phyloP scores from a whole-genome alignment of 2,888 invertebrate genomes.

The Caenorhabditis japonica region DNA sequence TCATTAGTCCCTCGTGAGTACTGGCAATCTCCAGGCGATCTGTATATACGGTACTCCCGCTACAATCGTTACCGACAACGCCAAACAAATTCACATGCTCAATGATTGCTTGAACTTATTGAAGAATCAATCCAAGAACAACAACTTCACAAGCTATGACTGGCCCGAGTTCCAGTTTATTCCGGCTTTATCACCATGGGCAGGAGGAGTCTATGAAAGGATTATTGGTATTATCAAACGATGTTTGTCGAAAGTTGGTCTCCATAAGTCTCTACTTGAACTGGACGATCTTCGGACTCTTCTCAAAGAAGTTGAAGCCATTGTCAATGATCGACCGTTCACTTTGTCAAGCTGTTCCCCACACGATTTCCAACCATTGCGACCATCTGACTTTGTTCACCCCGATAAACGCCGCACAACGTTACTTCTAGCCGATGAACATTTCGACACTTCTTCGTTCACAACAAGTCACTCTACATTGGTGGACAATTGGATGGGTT shows the following conservation, averaged over 20 bases:
- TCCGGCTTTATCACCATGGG: conserved; percentile 74
- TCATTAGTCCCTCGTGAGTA: too few relatives aligned
- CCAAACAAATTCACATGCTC: background rate
- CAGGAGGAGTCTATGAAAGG: conserved; percentile 79
- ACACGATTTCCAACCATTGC: conserved; percentile 13
- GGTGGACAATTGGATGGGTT: conserved; percentile 7
- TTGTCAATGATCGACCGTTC: conserved; percentile 18
- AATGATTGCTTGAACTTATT: too few relatives aligned
- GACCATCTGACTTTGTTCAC: conserved; percentile 18
- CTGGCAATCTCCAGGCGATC: too few relatives aligned
- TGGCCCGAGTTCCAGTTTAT: conserved; percentile 15
- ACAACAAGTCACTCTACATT: background rate
- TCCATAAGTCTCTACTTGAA: background rate
- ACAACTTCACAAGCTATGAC: too few relatives aligned
- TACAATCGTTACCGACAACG: background rate
- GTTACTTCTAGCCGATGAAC: too few relatives aligned
- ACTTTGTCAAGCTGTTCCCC: background rate
- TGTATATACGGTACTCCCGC: background rate
- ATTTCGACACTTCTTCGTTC: background rate
- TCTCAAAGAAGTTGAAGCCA: background rate
- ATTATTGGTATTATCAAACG: conserved; percentile 71
- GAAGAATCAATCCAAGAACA: too few relatives aligned
- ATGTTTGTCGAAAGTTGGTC: conserved; percentile 4
- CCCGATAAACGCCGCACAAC: background rate
- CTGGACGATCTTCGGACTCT: conserved; percentile 17